Evolutionary conservation across 2,797 vertebrate species (phyloP), one percentile per base, ranked within the genome.

Genomic region (Cyclura pinguis): DNA sequence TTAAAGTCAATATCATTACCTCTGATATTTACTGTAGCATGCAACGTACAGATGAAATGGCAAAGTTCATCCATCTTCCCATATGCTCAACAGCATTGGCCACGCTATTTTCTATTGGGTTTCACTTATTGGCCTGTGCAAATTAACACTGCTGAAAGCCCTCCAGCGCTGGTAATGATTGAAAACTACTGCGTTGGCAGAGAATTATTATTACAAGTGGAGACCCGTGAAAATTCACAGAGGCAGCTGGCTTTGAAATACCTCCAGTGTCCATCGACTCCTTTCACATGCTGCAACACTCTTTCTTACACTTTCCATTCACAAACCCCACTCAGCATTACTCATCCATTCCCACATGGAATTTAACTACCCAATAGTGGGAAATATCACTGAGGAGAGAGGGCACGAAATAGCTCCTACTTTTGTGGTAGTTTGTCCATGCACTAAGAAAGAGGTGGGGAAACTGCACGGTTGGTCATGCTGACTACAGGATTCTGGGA

Each of bases 1-100:
- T 97, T 97, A 97, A 97, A 97, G 97, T 97, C 97, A 97, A 97
- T 97, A 97, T 97, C 96, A 97, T 97, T 97, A 97, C 96, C 96
- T 97, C 96, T 97, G 97, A 95, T 97, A 97, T 97, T 97, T 97
- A 97, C 97, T 96, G 97, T 97, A 96, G 96, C 96, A 96, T 93
- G 92, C 86, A 90, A 94, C 92, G 95, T 84, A 94, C 94, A 73
- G 55, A 95, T 73, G 93, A 97, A 97, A 97, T 94, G 95, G 95
- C 95, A 97, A 97, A 97, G 97, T 97, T 97, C 97, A 97, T 72
- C 92, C 94, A 90, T 95, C 94, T 96, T 95, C 91, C 94, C 10
- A 38, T 96, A 91, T 38, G 57, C 92, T 87, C 80, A 72, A 10
- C 42, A 3, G 69, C 86, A 18, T 93, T 72, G 80, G 92, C 78